These are phyloP conservation scores for Anguilla obscura DNA, from an alignment of 2,797 vertebrate species.

Conservation along the genomic window DNA sequence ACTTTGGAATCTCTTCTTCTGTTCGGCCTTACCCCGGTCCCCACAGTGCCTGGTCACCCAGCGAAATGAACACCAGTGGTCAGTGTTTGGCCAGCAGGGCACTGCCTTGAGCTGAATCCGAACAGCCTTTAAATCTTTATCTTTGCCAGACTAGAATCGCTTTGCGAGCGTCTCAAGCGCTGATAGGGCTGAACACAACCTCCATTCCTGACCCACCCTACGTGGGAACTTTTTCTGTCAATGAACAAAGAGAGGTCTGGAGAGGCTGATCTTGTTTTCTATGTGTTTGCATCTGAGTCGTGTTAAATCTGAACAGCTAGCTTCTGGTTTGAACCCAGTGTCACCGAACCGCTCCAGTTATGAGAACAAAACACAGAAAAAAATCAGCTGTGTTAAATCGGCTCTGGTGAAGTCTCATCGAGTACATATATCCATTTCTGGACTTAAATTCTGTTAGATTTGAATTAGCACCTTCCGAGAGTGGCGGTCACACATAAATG, in stretches of 20 bases:
- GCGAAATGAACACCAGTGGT: not conserved
- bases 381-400: not conserved
- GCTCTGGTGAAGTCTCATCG: not conserved
- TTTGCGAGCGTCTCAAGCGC: not conserved
- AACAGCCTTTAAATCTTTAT: not conserved
- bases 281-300: not conserved
- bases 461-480: not conserved
- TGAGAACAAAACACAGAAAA: not conserved
- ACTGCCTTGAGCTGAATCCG: not conserved
- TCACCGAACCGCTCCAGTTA: not conserved
- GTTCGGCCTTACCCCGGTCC: not conserved
- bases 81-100: not conserved
- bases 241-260: not conserved
- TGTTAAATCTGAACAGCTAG: not conserved
- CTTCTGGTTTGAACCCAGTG: not conserved
- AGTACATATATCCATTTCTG: not conserved
- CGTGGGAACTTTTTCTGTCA: not conserved
- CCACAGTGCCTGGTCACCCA: not conserved
- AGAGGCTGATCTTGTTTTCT: not conserved
- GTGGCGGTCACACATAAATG: not conserved
- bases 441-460: not conserved
- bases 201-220: not conserved
- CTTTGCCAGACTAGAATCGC: not conserved
- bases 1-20: conserved; percentile 20
- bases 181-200: not conserved